A percentile compares a stretch with the other conserved stretches of the same genome.
Evolutionary conservation across 2,888 invertebrate genomes (phyloP).

Genomic region (Drosophila lacicola): DNA sequence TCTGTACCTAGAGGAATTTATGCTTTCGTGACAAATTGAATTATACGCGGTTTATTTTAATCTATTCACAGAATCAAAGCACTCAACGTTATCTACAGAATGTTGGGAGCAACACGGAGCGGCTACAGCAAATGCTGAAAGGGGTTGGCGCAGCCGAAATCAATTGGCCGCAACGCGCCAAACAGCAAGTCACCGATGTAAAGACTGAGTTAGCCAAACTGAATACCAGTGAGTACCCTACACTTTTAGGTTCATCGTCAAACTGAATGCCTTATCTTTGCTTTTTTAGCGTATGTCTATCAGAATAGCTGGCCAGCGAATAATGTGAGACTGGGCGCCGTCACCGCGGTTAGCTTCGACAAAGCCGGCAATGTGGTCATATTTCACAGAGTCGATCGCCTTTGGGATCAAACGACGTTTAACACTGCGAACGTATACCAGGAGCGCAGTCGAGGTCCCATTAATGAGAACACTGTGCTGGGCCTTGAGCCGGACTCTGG

Average conservation of each 20-base stretch:
- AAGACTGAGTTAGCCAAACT: constrained; percentile 83
- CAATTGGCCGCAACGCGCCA: constrained; percentile 79
- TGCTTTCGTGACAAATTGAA: constrained; percentile 53
- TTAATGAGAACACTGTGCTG: constrained; percentile 88
- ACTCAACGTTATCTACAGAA: constrained; percentile 76
- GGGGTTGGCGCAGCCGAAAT: constrained; percentile 74
- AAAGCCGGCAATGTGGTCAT: constrained; percentile 90
- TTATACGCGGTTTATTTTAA: constrained; percentile 16
- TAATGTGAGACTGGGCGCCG: constrained; percentile 88
- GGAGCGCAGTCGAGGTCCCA: constrained; percentile 87
- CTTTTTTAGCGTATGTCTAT: constrained; percentile 86
- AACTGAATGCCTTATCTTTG: neutral
- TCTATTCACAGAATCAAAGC: constrained; percentile 67
- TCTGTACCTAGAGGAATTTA: neutral
- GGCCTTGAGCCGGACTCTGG: constrained; percentile 88
- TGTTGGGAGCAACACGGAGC: constrained; percentile 66
- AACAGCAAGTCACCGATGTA: constrained; percentile 75
- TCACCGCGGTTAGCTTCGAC: constrained; percentile 93
- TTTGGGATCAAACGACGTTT: constrained; percentile 89
- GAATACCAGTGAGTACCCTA: constrained; percentile 76
- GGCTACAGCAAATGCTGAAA: constrained; percentile 83
- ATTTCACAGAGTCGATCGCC: constrained; percentile 91
- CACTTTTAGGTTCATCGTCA: neutral
- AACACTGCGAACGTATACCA: constrained; percentile 86
- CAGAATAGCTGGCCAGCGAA: constrained; percentile 87